Conservation (phyloP, 2,113 vertebrate genomes). For the Cyprinus carpio region DNA sequence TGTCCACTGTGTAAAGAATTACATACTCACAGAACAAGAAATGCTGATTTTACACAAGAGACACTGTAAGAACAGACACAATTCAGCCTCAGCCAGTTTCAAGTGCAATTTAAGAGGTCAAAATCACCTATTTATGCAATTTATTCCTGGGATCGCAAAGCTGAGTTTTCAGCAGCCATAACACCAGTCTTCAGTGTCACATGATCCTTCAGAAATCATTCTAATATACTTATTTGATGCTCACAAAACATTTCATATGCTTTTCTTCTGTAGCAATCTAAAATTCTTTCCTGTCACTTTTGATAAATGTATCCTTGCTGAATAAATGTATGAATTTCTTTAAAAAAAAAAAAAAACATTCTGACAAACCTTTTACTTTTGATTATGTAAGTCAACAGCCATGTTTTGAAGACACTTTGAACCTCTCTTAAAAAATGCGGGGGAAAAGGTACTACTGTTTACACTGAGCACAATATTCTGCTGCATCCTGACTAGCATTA, state of each 20-base stretch:
- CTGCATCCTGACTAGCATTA: neutral
- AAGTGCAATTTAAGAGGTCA: neutral
- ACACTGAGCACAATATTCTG: neutral
- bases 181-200: too few species aligned
- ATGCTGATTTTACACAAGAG: slow-evolving; percentile 31
- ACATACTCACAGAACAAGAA: neutral
- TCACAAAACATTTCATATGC: neutral
- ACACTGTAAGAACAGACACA: neutral
- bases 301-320: neutral
- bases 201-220: too few species aligned
- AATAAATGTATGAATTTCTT: neutral
- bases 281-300: neutral
- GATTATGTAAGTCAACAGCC: neutral
- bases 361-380: neutral
- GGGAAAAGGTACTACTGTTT: neutral
- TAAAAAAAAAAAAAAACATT: neutral
- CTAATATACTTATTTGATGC: neutral
- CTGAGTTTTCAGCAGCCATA: neutral
- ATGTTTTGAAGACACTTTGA: neutral
- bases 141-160: too few species aligned
- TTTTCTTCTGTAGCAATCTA: neutral
- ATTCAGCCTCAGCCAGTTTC: neutral
- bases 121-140: too few species aligned
- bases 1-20: slow-evolving; percentile 10
- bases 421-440: too few species aligned